phyloP scores from a whole-genome alignment of 2,888 invertebrate genomes.

The Thelaira solivaga region DNA sequence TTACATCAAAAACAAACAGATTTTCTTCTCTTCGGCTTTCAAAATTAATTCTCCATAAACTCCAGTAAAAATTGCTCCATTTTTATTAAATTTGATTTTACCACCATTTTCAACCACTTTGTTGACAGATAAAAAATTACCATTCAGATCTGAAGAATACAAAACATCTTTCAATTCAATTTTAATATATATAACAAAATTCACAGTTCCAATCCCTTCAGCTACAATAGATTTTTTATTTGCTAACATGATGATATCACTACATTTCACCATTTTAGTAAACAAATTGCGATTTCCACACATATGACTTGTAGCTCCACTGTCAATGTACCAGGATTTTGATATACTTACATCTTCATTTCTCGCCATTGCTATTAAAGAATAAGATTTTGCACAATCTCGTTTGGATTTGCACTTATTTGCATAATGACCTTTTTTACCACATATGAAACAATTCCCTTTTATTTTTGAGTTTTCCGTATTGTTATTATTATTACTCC shows the following conservation, averaged over 20 bases:
- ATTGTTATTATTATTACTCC: no score
- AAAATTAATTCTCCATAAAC: background rate
- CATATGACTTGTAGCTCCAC: conserved; percentile 15
- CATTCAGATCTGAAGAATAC: conserved; percentile 15
- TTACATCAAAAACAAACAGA: background rate
- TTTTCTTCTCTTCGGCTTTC: background rate
- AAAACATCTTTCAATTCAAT: conserved; percentile 24
- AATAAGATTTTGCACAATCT: background rate
- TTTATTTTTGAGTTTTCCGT: no score
- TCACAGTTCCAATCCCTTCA: background rate
- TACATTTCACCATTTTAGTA: background rate
- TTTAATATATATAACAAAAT: background rate
- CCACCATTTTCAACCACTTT: conserved; percentile 7
- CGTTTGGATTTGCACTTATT: background rate
- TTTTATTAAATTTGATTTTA: background rate
- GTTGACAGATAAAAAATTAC: conserved; percentile 1
- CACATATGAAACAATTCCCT: no score
- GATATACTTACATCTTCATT: background rate
- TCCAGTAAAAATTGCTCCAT: background rate
- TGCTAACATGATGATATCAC: background rate
- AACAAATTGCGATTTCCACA: conserved; percentile 4
- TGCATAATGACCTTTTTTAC: background rate
- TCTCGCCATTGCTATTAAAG: background rate
- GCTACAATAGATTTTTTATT: background rate
- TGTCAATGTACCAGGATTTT: conserved; percentile 17